Evolutionary conservation across 2,113 vertebrate species (phyloP).

Genomic region (Mastomys coucha): DNA sequence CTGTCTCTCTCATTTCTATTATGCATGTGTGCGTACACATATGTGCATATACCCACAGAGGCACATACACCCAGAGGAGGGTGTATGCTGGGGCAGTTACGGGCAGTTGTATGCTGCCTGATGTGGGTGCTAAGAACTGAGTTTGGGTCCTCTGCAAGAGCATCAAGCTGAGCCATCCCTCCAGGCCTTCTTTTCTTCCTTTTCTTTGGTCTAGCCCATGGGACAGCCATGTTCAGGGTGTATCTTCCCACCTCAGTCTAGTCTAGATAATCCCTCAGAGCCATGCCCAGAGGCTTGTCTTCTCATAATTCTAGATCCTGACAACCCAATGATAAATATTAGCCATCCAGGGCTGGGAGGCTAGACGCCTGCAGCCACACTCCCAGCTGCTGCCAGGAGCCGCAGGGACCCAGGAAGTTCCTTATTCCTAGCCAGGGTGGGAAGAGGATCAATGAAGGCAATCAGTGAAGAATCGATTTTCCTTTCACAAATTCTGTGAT

Average conservation of each 20-base stretch:
- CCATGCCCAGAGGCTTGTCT: neutral
- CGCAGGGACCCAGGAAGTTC: neutral
- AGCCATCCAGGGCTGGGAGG: neutral
- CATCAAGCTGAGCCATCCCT: neutral
- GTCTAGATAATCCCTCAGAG: neutral
- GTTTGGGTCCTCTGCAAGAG: neutral
- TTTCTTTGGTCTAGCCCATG: neutral
- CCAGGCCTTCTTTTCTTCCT: neutral
- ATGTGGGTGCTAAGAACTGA: neutral
- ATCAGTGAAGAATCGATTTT: neutral
- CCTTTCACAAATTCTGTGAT: neutral
- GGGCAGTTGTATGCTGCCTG: too few species aligned
- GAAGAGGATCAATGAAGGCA: neutral
- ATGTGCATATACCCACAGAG: neutral
- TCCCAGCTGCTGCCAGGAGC: neutral
- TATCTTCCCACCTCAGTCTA: too few species aligned
- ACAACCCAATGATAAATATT: neutral
- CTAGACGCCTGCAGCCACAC: neutral
- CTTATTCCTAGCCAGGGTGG: neutral
- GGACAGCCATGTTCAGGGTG: neutral
- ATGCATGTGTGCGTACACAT: neutral
- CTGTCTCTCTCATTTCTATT: neutral
- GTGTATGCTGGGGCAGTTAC: neutral
- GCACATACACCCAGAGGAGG: neutral
- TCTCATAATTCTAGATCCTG: neutral